Evolutionary conservation across 2,797 vertebrate genomes (phyloP).

Genomic region (Orientallactaga sibirica): DNA sequence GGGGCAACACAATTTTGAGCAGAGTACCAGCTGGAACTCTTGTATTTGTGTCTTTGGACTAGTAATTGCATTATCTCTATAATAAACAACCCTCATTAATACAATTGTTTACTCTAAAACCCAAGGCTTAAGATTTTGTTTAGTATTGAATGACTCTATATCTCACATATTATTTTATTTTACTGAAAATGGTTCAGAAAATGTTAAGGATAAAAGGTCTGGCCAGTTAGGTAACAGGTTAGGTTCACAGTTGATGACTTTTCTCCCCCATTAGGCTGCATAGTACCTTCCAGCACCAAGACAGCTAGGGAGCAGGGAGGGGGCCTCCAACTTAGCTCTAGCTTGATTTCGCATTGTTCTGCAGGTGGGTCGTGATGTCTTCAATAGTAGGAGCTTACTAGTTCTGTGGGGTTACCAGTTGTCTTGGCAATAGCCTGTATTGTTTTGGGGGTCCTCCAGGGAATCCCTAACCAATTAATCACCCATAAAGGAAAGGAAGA

Average conservation of each 20-base stretch:
- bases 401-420: no score
- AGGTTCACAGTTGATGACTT: no score
- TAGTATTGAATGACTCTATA: constrained; percentile 67
- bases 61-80: constrained; percentile 71
- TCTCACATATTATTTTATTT: constrained; percentile 71
- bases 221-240: no score
- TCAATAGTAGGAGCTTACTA: no score
- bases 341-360: no score
- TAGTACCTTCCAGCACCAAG: no score
- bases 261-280: no score
- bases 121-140: constrained; percentile 69
- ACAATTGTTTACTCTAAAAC: constrained; percentile 67
- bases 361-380: no score
- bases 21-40: constrained; percentile 71
- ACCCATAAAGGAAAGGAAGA: background rate
- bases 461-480: background rate
- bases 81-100: constrained; percentile 64
- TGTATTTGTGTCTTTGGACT: constrained; percentile 76
- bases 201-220: constrained; percentile 53
- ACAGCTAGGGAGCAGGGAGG: no score
- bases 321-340: no score
- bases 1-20: constrained; percentile 72
- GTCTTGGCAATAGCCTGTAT: no score
- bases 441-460: no score
- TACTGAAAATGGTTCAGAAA: constrained; percentile 48